phyloP scores from a whole-genome alignment of 2,113 vertebrate species.

The Chroicocephalus ridibundus region DNA sequence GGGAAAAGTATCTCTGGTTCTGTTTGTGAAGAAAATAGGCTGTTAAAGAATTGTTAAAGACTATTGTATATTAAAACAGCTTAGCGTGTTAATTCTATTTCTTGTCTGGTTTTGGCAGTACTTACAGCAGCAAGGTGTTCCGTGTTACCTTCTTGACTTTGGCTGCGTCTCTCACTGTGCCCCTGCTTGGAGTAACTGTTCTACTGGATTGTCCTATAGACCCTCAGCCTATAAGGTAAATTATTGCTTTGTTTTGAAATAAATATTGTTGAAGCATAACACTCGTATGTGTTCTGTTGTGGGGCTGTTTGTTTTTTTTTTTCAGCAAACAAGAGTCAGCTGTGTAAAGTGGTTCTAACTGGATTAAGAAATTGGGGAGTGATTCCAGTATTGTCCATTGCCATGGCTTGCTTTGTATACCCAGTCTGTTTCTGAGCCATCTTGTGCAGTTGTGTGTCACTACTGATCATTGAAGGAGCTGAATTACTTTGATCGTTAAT shows the following conservation, averaged over 20 bases:
- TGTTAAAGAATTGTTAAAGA: not conserved
- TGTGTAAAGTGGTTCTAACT: not conserved
- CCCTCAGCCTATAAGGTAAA: constrained; percentile 87
- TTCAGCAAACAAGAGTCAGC: not conserved
- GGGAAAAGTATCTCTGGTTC: not conserved
- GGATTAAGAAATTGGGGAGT: not conserved
- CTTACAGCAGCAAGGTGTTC: constrained; percentile 93
- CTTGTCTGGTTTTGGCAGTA: constrained; percentile 68
- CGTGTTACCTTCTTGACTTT: constrained; percentile 85
- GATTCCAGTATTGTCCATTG: not conserved
- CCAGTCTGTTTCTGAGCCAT: not conserved
- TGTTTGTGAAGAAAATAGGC: not conserved
- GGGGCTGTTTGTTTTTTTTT: not conserved
- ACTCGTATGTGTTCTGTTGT: not conserved
- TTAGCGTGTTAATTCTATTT: not conserved
- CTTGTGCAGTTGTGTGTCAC: not conserved
- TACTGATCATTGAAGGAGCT: not conserved
- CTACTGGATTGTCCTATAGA: constrained; percentile 91
- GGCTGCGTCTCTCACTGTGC: constrained; percentile 78
- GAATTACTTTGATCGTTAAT: not conserved
- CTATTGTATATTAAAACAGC: not conserved
- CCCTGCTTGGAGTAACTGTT: constrained; percentile 82
- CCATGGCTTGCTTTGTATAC: not conserved
- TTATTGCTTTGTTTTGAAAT: not conserved
- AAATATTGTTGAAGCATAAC: not conserved